Conservation (phyloP, 2,113 vertebrate species). For the Aythya baeri region DNA sequence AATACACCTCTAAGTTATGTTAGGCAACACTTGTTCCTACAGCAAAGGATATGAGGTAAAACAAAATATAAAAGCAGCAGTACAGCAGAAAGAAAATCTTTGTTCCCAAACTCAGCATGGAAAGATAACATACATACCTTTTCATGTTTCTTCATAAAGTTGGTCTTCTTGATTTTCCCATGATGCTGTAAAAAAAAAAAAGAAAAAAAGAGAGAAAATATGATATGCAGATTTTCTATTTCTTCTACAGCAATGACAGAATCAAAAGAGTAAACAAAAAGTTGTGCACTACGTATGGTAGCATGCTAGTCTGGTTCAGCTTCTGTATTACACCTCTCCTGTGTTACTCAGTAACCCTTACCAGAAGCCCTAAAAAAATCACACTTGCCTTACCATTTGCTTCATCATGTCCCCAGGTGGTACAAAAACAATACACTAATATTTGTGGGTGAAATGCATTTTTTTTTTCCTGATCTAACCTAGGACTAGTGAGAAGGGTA, state of each 20-base stretch:
- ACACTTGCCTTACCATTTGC: background rate
- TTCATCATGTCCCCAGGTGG: background rate
- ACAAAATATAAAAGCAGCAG: background rate
- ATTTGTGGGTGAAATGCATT: background rate
- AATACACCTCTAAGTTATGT: background rate
- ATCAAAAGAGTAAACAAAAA: background rate
- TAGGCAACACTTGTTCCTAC: background rate
- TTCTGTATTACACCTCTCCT: background rate
- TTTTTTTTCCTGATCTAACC: background rate
- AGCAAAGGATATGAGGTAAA: background rate
- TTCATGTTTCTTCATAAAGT: constrained; percentile 94
- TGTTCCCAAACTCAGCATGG: background rate
- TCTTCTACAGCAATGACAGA: background rate
- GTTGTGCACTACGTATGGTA: background rate
- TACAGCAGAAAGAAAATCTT: background rate
- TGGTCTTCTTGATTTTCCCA: constrained; percentile 93
- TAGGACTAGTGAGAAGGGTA: background rate
- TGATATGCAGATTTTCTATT: background rate
- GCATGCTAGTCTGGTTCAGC: background rate
- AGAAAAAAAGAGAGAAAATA: background rate
- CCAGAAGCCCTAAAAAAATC: background rate
- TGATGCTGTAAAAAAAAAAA: constrained; percentile 84
- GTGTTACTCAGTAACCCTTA: background rate
- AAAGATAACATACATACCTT: constrained; percentile 80
- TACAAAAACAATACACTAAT: background rate